Conservation (phyloP, 2,113 vertebrate species). For the Aspiorhynchus laticeps region DNA sequence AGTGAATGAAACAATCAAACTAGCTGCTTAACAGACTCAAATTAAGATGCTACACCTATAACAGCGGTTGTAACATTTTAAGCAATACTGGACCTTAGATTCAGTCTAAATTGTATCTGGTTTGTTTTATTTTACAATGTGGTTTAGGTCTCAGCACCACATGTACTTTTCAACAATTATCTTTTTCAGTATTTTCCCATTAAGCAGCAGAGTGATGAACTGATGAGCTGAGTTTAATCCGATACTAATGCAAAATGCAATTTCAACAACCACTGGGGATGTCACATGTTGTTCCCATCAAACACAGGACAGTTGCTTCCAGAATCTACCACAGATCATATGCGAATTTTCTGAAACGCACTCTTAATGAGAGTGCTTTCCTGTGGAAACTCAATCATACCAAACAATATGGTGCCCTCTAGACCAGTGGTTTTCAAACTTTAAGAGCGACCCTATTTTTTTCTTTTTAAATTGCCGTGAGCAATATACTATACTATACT, state of each 20-base stretch:
- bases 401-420: background rate
- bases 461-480: too few species aligned
- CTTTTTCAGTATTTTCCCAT: background rate
- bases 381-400: background rate
- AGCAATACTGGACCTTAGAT: background rate
- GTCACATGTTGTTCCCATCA: background rate
- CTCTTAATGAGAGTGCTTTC: background rate
- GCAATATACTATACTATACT: too few species aligned
- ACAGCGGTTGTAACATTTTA: background rate
- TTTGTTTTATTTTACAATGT: background rate
- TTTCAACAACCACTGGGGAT: background rate
- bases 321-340: background rate
- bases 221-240: background rate
- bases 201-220: background rate
- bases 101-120: background rate
- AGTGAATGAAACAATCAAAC: background rate
- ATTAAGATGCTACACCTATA: background rate
- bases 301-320: background rate
- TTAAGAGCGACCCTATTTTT: too few species aligned
- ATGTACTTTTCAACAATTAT: background rate
- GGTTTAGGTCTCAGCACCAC: background rate
- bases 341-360: background rate
- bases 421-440: background rate
- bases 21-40: background rate
- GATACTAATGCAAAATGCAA: background rate